Base-by-base conservation (phyloP, 1,140 invertebrate species). In the Adelges cooleyi region DNA sequence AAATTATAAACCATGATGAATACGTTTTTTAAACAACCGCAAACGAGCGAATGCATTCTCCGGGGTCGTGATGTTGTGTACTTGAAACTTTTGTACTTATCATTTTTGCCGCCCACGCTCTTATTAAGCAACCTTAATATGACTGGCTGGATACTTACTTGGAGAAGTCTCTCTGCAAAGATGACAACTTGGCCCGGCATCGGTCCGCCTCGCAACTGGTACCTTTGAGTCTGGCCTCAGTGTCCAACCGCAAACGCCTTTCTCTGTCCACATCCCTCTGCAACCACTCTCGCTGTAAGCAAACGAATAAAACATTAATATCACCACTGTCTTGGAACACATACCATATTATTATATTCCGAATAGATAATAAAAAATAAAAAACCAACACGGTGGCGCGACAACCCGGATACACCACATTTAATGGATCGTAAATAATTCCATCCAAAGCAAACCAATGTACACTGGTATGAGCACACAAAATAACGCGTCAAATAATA, bases 181-280 rank as follows among this genome's bases (percentile, higher is more conserved):
- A 73, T 71, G 79, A 77, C 66, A 81, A 77, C 67, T 78, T 75
- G 20, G 78, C 76, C 51, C 78, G 74, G 69, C 77, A 77, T 68
- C 78, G 72, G 68, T 80, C 79, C 29, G 80, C 77, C 71, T 81
- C 80, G 67, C 77, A 75, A 67, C 76, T 73, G 65, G 78, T 79
- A 67, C 79, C 78, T 67, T 78, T 79, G 56, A 79, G 73, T 42
- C 79, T 75, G 68, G 76, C 74, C 71, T 81, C 80, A 69, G 79
- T 78, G 70, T 81, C 79, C 73, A 79, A 73, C 70, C 79, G 78
- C 70, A 79, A 75, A 69, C 79, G 74, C 42, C 80, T 74, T 72
- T 82, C 80, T 66, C 80, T 76, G 73, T 81, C 80, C 73, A 80
- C 79, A 81, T 81, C 80, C 74, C 79, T 78, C 73, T 80, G 79